Evolutionary conservation across 2,888 invertebrate genomes (phyloP).

Genomic region (Melolontha melolontha): DNA sequence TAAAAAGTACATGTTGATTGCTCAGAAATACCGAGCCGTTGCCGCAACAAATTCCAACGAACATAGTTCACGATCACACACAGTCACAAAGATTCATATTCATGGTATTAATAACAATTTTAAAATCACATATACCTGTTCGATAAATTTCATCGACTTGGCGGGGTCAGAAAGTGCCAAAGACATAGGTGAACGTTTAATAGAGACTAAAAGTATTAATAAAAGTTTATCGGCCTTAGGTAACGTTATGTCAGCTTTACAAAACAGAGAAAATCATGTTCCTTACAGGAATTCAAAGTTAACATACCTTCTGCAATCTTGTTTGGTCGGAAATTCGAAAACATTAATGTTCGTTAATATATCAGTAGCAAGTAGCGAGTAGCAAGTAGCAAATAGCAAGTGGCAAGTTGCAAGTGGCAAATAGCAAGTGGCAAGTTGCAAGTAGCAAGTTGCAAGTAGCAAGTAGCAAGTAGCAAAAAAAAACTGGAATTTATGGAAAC

Average conservation of each 20-base stretch:
- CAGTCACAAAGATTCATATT: slow-evolving; percentile 62
- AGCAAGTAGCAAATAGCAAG: no score
- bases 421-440: no score
- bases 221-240: slow-evolving; percentile 83
- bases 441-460: no score
- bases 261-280: slow-evolving; percentile 85
- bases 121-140: slow-evolving; percentile 63
- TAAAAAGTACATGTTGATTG: slow-evolving; percentile 76
- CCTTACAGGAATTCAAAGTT: slow-evolving; percentile 92
- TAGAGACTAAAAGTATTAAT: slow-evolving; percentile 89
- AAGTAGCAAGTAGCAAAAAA: no score
- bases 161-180: slow-evolving; percentile 89
- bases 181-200: slow-evolving; percentile 70
- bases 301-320: slow-evolving; percentile 90
- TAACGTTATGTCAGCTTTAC: slow-evolving; percentile 84
- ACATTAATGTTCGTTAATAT: slow-evolving; percentile 94
- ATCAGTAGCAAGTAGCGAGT: no score
- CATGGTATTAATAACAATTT: slow-evolving; percentile 25
- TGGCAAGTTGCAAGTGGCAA: no score
- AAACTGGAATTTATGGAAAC: no score
- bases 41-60: slow-evolving; percentile 74
- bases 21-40: slow-evolving; percentile 80
- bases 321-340: slow-evolving; percentile 91
- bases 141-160: slow-evolving; percentile 86
- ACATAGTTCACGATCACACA: slow-evolving; percentile 68